Base-by-base conservation (phyloP, 1,140 invertebrate genomes). In the Calephelis nemesis region DNA sequence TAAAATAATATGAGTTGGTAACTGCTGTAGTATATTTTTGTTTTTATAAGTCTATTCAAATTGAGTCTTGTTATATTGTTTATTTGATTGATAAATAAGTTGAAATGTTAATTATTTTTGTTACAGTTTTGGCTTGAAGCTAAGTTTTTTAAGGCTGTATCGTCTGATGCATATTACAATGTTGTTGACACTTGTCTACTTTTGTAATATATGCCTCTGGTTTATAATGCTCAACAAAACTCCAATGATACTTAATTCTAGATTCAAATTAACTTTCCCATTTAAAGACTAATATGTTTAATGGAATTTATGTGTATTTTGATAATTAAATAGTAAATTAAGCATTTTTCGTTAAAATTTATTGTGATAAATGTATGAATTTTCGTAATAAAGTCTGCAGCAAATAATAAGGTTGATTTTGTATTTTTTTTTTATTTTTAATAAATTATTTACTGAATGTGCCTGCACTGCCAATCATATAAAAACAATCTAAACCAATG, bases 201-300 rank as follows among this genome's bases (percentile, higher is more conserved):
- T 90, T 76, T 90, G 84, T 75, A 91, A 91, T 68, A 77, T 88
- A 10, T 85, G 82, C 65, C 74, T 90, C 12, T 91, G 86, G 88
- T 91, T 84, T 72, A 76, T 88, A 69, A 89, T 88, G 82, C 78
- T 77, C 54, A 88, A 84, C 70, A 85, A 83, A 77, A 63, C 71
- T 42, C 76, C 79, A 72, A 84, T 77, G 74, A 71, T 69, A 42
- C 48, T 83, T 11, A 74, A 78, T 68, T 88, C 87, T 48, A 77
- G 71, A 47, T 85, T 90, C 47, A 85, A 72, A 74, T 71, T 86
- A 48, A 69, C 64, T 67, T 77, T 80, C 72, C 81, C 84, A 54
- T 69, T 70, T 54, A 47, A 64, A 54, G 40, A 49, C 40, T 47
- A 15, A 15, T 15, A 7, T 19, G 9, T 10, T 60, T 0, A 60